Evolutionary conservation across 35 echinoderm and acorn worm genomes (phyloP).

Genomic region (Apostichopus japonicus): DNA sequence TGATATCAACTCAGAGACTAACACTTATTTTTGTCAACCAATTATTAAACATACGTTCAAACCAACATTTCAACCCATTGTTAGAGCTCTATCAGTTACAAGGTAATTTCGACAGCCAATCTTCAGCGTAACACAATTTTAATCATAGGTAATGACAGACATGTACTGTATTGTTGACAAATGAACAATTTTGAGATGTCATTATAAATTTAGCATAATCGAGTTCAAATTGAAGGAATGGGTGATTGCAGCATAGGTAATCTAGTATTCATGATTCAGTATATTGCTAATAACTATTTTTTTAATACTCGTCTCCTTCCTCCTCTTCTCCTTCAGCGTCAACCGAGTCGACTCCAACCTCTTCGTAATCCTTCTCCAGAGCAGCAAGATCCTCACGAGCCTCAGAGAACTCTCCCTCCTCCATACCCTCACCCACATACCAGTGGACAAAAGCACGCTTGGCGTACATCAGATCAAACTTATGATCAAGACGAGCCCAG

Average conservation of each 20-base stretch:
- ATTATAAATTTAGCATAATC: no score
- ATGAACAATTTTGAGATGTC: no score
- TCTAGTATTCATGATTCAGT: neutral
- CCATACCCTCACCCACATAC: constrained; percentile 87
- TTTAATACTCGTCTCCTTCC: constrained; percentile 59
- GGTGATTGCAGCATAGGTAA: neutral
- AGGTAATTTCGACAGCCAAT: no score
- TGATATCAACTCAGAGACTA: no score
- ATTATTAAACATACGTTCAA: no score
- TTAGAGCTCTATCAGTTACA: no score
- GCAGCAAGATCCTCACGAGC: constrained; percentile 48
- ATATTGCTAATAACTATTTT: neutral
- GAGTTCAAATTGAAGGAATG: no score
- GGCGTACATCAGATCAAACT: constrained; percentile 43
- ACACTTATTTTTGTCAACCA: no score
- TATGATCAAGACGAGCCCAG: constrained; percentile 50
- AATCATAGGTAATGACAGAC: no score
- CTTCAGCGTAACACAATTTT: no score
- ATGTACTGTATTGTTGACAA: no score
- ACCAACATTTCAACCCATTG: no score
- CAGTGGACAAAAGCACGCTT: constrained; percentile 70
- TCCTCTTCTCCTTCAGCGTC: constrained; percentile 61
- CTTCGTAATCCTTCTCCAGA: constrained; percentile 69
- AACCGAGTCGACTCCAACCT: neutral
- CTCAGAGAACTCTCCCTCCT: constrained; percentile 78